These are phyloP conservation scores for Lepus timidus DNA, from an alignment of 2,113 vertebrate genomes.

Conservation along the genomic window DNA sequence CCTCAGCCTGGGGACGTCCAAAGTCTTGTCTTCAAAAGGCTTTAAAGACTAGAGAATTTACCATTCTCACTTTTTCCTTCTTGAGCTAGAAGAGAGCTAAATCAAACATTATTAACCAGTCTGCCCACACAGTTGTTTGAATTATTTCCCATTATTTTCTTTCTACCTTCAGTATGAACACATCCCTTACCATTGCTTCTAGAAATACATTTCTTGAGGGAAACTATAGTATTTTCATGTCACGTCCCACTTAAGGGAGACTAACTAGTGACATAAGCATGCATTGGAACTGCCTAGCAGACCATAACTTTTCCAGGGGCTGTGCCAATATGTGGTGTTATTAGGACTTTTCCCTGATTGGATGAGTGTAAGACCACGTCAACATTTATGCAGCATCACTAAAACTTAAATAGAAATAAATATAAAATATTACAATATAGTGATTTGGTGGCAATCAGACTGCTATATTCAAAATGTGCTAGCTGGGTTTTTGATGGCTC, in stretches of 20 bases:
- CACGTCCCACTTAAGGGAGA: slow-evolving; percentile 83
- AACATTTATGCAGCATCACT: slow-evolving; percentile 82
- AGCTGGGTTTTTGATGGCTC: slow-evolving; percentile 82
- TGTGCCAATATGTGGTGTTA: slow-evolving; percentile 83
- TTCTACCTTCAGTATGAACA: slow-evolving; percentile 74
- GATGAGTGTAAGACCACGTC: slow-evolving; percentile 86
- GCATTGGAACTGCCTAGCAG: slow-evolving; percentile 76
- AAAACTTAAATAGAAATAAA: slow-evolving; percentile 88
- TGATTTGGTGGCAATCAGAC: slow-evolving; percentile 83
- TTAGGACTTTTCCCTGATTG: slow-evolving; percentile 84
- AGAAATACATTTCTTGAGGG: slow-evolving; percentile 80
- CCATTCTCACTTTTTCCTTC: slow-evolving; percentile 61
- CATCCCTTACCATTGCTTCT: slow-evolving; percentile 78
- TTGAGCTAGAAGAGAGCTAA: slow-evolving; percentile 69
- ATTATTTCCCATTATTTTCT: slow-evolving; percentile 69
- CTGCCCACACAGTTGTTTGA: slow-evolving; percentile 57
- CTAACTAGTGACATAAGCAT: slow-evolving; percentile 82
- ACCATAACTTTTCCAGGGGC: slow-evolving; percentile 78
- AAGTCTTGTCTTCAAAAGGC: neutral
- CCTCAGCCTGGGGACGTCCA: slow-evolving; percentile 22
- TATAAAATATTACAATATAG: slow-evolving; percentile 84
- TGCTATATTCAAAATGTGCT: slow-evolving; percentile 79
- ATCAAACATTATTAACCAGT: slow-evolving; percentile 79
- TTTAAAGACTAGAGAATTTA: slow-evolving; percentile 58
- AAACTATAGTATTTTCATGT: slow-evolving; percentile 83